Base-by-base conservation (phyloP, 2,797 vertebrate species). In the Peromyscus nudipes region DNA sequence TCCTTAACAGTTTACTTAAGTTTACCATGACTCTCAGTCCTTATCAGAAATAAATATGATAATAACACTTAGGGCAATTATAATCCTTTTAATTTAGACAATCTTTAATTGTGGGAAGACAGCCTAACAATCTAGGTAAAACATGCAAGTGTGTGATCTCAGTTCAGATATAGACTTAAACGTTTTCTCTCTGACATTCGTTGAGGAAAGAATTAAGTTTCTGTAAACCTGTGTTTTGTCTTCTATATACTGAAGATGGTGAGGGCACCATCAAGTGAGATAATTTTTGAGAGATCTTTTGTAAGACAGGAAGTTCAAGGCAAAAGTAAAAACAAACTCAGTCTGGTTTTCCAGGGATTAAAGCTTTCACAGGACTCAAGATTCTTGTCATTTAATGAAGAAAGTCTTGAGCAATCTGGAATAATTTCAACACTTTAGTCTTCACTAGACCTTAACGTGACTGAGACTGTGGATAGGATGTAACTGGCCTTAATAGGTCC, bases 41-140 rank as follows among this genome's bases (percentile, higher is more conserved):
- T 94, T 91, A 80, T 96, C 23, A 95, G 80, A 92, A 97, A 96
- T 87, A 87, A 96, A 71, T 40, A 85, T 91, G 86, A 85, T 91
- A 71, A 81, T 81, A 89, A 62, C 43, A 89, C 40, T 8, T 85
- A 82, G 12, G 94, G 19, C 46, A 91, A 93, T 46, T 62, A 89
- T 73, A 83, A n/a, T n/a, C 85, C 89, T 83, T 92, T 27, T 95
- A 40, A 94, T 84, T 60, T 71, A 71, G 12, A 88, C 37, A 87
- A 65, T 8, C 64, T 83, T 91, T 92, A 88, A 91, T 81, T 96
- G 80, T 81, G 12, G 31, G 57, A 40, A 84, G 23, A 93, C 71
- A 25, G 0, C 40, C 67, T 19, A 76, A 49, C 91, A 49, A 37
- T 75, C 81, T 85, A 77, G 76, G 37, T 76, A 49, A 80, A 84